These are phyloP conservation scores for Epinephelus fuscoguttatus DNA, from an alignment of 2,113 vertebrate species.

Conservation along the genomic window DNA sequence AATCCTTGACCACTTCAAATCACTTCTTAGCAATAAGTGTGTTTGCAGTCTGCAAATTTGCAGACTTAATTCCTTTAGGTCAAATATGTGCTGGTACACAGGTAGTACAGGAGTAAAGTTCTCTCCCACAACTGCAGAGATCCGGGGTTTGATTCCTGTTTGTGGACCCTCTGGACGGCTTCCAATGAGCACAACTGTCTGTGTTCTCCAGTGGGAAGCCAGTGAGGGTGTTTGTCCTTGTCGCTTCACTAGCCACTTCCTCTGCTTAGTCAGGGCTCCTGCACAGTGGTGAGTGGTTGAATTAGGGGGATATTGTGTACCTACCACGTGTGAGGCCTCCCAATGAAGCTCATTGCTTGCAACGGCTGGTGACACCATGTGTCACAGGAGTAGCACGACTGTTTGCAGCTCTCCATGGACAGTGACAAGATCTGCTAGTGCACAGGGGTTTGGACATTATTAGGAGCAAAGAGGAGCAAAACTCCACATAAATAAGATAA, in stretches of 20 bases:
- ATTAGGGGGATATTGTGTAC: not conserved
- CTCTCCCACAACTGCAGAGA: not conserved
- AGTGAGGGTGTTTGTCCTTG: slow-evolving; percentile 3
- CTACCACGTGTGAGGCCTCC: not conserved
- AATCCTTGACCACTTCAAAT: slow-evolving; percentile 23
- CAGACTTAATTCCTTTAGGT: slow-evolving; percentile 3
- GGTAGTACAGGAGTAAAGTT: not conserved
- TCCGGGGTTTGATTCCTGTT: slow-evolving; percentile 1
- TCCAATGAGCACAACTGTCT: slow-evolving; percentile 7
- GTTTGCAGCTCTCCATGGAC: slow-evolving; percentile 19
- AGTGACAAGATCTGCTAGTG: slow-evolving; percentile 2
- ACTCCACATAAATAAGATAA: not conserved
- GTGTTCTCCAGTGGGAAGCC: slow-evolving; percentile 18
- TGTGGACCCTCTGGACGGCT: no score
- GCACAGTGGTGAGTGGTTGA: slow-evolving; percentile 9
- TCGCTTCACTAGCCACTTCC: not conserved
- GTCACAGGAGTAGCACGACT: slow-evolving; percentile 25
- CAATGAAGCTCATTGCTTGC: slow-evolving; percentile 16
- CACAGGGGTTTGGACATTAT: not conserved
- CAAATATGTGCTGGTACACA: not conserved
- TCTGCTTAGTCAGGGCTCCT: slow-evolving; percentile 14
- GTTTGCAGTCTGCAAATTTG: slow-evolving; percentile 18
- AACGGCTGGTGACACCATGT: slow-evolving; percentile 19
- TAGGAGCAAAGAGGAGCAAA: slow-evolving; percentile 7
- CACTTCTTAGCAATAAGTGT: not conserved